A percentile compares a stretch with the other conserved stretches of the same genome.
These are phyloP conservation scores for Sebastiscus albofasciatus DNA, from an alignment of 2,797 vertebrate genomes.

Conservation along the genomic window DNA sequence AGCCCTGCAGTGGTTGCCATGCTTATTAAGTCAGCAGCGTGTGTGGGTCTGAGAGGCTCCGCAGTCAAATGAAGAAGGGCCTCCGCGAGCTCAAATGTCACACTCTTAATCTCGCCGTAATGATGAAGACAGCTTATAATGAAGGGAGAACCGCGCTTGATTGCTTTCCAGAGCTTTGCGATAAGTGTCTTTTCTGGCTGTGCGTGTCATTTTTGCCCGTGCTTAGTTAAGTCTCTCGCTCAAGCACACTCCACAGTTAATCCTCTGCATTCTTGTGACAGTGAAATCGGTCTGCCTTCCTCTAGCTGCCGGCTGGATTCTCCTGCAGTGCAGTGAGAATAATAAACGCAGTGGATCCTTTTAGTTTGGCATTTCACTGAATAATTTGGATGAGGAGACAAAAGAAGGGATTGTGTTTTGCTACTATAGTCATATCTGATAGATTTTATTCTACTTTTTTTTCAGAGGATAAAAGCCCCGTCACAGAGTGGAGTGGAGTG, in stretches of 20 bases:
- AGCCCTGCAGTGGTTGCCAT: not conserved
- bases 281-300: conserved; percentile 43
- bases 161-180: conserved; percentile 57
- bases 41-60: not conserved
- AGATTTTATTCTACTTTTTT: not conserved
- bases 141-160: conserved; percentile 33
- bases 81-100: conserved; percentile 23
- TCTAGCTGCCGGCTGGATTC: conserved; percentile 20
- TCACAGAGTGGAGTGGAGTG: conserved; percentile 39
- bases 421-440: conserved; percentile 5
- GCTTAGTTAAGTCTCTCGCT: conserved; percentile 41
- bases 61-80: not conserved
- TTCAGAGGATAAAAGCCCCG: conserved; percentile 48
- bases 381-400: conserved; percentile 10
- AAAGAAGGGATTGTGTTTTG: not conserved
- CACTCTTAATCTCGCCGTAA: conserved; percentile 24
- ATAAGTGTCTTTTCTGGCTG: conserved; percentile 42
- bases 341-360: conserved; percentile 13
- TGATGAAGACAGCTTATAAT: conserved; percentile 17
- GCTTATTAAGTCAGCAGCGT: not conserved
- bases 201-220: conserved; percentile 28
- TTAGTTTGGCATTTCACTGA: conserved; percentile 20
- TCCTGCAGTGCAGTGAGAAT: conserved; percentile 29
- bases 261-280: conserved; percentile 64
- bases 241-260: conserved; percentile 59